phyloP scores from a whole-genome alignment of 2,113 vertebrate genomes.

The Apaloderma vittatum region DNA sequence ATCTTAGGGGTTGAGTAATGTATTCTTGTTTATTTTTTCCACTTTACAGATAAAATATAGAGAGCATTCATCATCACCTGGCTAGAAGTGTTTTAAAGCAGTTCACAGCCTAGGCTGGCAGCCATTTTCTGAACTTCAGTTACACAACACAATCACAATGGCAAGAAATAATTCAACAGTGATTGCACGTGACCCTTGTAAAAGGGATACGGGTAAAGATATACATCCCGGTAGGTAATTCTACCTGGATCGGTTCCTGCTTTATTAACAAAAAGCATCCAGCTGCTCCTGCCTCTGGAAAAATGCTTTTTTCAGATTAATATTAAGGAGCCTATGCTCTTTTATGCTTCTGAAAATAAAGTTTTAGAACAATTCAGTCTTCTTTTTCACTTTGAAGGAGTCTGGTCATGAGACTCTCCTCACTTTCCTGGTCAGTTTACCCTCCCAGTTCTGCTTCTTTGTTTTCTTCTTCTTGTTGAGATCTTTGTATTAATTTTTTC shows the following conservation, averaged over 20 bases:
- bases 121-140: slow-evolving; percentile 35
- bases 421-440: background rate
- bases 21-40: slow-evolving; percentile 64
- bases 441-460: background rate
- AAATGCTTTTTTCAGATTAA: background rate
- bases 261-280: background rate
- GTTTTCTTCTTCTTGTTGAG: background rate
- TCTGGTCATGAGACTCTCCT: background rate
- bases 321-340: background rate
- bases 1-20: slow-evolving; percentile 37
- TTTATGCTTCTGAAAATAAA: background rate
- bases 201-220: background rate
- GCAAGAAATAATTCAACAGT: background rate
- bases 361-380: background rate
- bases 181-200: slow-evolving; percentile 5
- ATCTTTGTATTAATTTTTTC: background rate
- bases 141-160: slow-evolving; percentile 7
- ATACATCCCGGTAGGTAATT: background rate
- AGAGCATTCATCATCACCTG: slow-evolving; percentile 35
- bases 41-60: slow-evolving; percentile 59
- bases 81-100: slow-evolving; percentile 43
- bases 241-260: background rate
- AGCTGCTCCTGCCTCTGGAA: background rate
- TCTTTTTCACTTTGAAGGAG: background rate
- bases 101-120: slow-evolving; percentile 29